Evolutionary conservation across 2,888 invertebrate genomes (phyloP), one percentile per base, ranked within the genome.

Genomic region (Chrysomela aeneicollis): DNA sequence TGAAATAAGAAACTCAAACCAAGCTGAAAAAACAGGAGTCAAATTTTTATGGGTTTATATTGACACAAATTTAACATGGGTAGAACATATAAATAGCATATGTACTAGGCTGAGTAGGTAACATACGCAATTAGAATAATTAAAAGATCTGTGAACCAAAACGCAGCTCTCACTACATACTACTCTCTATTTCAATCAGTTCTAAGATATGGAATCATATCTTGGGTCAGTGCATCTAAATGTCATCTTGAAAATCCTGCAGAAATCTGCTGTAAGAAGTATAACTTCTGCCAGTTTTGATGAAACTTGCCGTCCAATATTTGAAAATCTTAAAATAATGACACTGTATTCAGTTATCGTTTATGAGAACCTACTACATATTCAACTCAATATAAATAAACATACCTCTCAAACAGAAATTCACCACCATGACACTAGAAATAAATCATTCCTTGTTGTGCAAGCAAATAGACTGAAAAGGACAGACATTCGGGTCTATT

Each of bases 231-330:
- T 47, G 17, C 47, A 47, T 9, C 51, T 22, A 35, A 35, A 12
- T 5, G 35, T 9, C 35, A 35, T 51, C 51, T 51, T 12, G 51
- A 26, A 51, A 51, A 51, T 22, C 22, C 51, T 51, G 6, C 51
- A 51, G 51, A 51, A 51, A 51, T 51, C 51, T 51, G 51, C 22
- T 4, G 51, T 51, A 22, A 51, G 49, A 18, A 10, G 49, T 50
- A 19, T 50, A 50, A 50, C 49, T 19, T 50, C 49, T 50, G 49
- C 49, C 19, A 19, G 19, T 12, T 50, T 51, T 15, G 22, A 51
- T 51, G 51, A 51, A 22, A 51, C 51, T 51, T 51, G 22, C 51
- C 10, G 21, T 15, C 51, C 51, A 51, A 51, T 51, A 51, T 51
- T 51, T 10, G 22, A 22, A 4, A 12, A 22, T 51, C 51, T 51